Conservation (phyloP, 1,140 invertebrate species). For the Achroia grisella region DNA sequence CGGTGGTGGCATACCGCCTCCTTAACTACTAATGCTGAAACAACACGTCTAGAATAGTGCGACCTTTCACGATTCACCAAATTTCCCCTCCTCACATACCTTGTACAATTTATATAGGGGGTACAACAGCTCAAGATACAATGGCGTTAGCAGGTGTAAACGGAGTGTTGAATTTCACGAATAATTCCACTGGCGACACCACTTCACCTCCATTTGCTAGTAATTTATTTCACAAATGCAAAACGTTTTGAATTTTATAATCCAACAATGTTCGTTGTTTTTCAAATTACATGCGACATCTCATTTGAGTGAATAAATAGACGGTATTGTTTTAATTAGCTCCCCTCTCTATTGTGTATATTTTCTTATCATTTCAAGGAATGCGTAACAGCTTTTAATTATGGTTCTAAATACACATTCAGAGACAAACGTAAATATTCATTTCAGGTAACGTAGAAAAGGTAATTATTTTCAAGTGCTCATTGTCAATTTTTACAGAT, state of each 20-base stretch:
- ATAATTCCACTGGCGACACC: slow-evolving; percentile 31
- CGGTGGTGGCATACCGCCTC: slow-evolving; percentile 18
- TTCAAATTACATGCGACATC: slow-evolving; percentile 16
- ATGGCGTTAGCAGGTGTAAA: slow-evolving; percentile 22
- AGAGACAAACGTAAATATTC: too few species aligned
- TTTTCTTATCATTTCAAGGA: too few species aligned
- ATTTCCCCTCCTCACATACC: background rate
- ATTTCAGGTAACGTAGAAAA: too few species aligned
- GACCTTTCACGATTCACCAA: slow-evolving; percentile 7
- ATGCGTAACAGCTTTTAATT: too few species aligned
- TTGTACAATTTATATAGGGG: background rate
- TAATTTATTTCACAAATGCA: slow-evolving; percentile 24
- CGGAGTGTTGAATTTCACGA: slow-evolving; percentile 35
- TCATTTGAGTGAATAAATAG: slow-evolving; percentile 8
- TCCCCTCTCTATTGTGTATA: too few species aligned
- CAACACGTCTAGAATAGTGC: slow-evolving; percentile 13
- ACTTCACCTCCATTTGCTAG: slow-evolving; percentile 18
- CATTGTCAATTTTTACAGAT: too few species aligned
- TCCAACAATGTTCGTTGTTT: slow-evolving; percentile 7
- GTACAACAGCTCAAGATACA: slow-evolving; percentile 6
- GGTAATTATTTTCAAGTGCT: too few species aligned
- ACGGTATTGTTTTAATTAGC: too few species aligned
- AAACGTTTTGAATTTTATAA: slow-evolving; percentile 17
- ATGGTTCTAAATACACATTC: too few species aligned
- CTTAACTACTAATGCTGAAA: slow-evolving; percentile 21